phyloP scores from a whole-genome alignment of 1,140 invertebrate species.

The Formica selysi region DNA sequence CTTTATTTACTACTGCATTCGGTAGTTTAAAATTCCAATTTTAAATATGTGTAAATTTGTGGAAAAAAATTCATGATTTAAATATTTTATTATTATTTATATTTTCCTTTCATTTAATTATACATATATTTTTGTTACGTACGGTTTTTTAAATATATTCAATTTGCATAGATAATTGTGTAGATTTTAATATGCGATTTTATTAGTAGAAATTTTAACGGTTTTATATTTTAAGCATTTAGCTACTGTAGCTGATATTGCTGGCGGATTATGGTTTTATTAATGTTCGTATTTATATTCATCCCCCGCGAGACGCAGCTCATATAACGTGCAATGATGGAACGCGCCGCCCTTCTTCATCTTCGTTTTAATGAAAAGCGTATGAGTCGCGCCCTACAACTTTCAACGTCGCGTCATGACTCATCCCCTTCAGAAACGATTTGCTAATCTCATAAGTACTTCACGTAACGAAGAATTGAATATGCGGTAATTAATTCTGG shows the following conservation, averaged over 20 bases:
- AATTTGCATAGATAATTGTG: neutral
- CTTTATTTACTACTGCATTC: neutral
- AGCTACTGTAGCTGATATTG: slow-evolving; percentile 43
- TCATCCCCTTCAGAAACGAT: slow-evolving; percentile 56
- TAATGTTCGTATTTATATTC: slow-evolving; percentile 76
- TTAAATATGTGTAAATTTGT: neutral
- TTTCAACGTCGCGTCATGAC: slow-evolving; percentile 40
- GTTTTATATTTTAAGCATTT: slow-evolving; percentile 33
- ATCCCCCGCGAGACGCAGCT: slow-evolving; percentile 58
- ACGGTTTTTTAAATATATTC: neutral
- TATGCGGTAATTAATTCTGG: slow-evolving; percentile 49
- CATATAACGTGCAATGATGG: slow-evolving; percentile 37
- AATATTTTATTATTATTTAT: neutral
- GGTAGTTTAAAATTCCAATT: neutral
- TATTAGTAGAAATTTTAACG: slow-evolving; percentile 24
- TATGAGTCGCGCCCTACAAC: slow-evolving; percentile 47
- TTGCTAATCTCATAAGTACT: slow-evolving; percentile 55
- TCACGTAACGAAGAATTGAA: slow-evolving; percentile 54
- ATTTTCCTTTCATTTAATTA: neutral
- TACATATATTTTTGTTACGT: neutral
- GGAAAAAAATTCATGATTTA: neutral
- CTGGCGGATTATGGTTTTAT: slow-evolving; percentile 63
- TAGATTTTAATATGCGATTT: slow-evolving; percentile 23
- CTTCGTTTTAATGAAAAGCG: slow-evolving; percentile 49
- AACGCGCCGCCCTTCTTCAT: slow-evolving; percentile 52